Evolutionary conservation across 2,888 invertebrate species (phyloP), one percentile per base, ranked within the genome.

Genomic region (Congeria kusceri): DNA sequence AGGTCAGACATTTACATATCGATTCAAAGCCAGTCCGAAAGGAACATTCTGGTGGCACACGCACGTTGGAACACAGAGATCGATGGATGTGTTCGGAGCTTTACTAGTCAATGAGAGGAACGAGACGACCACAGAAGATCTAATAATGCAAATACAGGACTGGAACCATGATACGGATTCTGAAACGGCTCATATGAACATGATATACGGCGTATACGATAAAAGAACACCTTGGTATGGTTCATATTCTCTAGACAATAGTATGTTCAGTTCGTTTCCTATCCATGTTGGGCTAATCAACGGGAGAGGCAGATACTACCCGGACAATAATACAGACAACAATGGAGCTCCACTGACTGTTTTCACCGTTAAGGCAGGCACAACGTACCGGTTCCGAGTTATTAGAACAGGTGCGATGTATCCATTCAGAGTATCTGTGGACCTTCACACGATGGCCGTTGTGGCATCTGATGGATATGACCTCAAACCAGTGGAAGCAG

Each of bases 81-180:
- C 87, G 23, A 89, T 88, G 85, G 92, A 91, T 0, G 58, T 91
- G 3, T 82, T 82, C 56, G 92, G 92, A 0, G 88, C 91, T 0
- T 84, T 92, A 9, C 86, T 92, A 18, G 80, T 92, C 18, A 68
- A 79, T 23, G 83, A 86, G 29, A 75, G 74, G 32, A 32, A 56
- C 9, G 47, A 47, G 23, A 77, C 77, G 13, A 70, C 61, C 2
- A 57, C 74, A 18, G 73, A 74, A 57, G 83, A 83, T 29, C n/a
- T n/a, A n/a, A n/a, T n/a, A n/a, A n/a, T n/a, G n/a, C n/a, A n/a
- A n/a, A n/a, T n/a, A n/a, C n/a, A n/a, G n/a, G n/a, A n/a, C n/a
- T n/a, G n/a, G n/a, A n/a, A n/a, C n/a, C n/a, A n/a, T n/a, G n/a
- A n/a, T n/a, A n/a, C n/a, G n/a, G n/a, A n/a, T n/a, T n/a, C n/a